phyloP scores from a whole-genome alignment of 2,888 invertebrate genomes.

The Epistrophella euchroma region DNA sequence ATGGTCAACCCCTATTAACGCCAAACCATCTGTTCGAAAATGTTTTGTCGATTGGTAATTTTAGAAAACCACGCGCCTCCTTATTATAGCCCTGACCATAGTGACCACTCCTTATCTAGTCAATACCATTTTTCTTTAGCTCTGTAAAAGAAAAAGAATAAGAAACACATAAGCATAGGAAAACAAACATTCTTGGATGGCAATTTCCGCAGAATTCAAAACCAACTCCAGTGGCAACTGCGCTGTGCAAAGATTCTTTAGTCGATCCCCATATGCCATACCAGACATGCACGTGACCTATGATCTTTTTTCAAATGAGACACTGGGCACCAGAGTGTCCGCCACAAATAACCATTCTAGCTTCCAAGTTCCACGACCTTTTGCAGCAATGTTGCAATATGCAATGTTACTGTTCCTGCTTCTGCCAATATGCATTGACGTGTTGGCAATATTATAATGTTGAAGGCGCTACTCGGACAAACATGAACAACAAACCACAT shows the following conservation, averaged over 20 bases:
- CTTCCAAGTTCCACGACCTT: conserved; percentile 75
- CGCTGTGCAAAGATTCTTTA: background rate
- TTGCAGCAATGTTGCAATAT: conserved; percentile 60
- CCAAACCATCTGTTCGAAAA: conserved; percentile 64
- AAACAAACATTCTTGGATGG: conserved; percentile 31
- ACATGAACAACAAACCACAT: conserved; percentile 62
- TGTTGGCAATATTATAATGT: background rate
- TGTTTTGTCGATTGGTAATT: conserved; percentile 29
- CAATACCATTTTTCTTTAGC: background rate
- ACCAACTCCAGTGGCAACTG: conserved; percentile 67
- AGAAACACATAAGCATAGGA: background rate
- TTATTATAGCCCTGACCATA: conserved; percentile 22
- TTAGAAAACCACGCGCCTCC: conserved; percentile 16
- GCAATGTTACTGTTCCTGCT: conserved; percentile 19
- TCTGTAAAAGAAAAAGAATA: background rate
- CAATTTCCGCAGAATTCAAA: conserved; percentile 64
- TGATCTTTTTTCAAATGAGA: conserved; percentile 71
- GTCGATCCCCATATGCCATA: background rate
- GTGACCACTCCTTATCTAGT: conserved; percentile 63
- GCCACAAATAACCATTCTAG: conserved; percentile 50
- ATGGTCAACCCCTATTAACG: conserved; percentile 57
- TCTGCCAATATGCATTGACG: conserved; percentile 1
- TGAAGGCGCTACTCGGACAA: conserved; percentile 29
- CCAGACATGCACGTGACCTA: conserved; percentile 71
- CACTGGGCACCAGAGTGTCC: conserved; percentile 52